Evolutionary conservation across 2,797 vertebrate species (phyloP), one percentile per base, ranked within the genome.

Genomic region (Buphagus erythrorhynchus): DNA sequence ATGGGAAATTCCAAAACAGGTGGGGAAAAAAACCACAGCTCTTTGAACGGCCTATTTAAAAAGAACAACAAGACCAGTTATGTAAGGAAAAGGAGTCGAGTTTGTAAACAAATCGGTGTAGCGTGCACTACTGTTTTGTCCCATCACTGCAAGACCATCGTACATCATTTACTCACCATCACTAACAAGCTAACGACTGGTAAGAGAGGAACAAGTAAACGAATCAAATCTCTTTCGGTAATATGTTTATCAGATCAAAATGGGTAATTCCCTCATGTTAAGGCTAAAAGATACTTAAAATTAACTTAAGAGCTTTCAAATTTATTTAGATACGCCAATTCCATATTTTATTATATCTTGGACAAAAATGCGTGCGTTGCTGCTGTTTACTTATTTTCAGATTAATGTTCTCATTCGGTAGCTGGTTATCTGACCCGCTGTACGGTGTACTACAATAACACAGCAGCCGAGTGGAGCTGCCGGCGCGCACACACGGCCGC

Each of bases 1-100:
- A 76, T 4, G 29, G 42, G 48, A 49, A 84, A 79, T 65, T 54
- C 57, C 42, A 36, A 58, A 67, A 3, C 24, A 63, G 25, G 35
- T 13, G 22, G 26, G 5, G 1, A 4, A 19, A 29, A 55, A 11
- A 1, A 0, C 0, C 4, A 21, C 49, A 79, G 45, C 28, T 20
- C 24, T 16, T 2, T 4, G 3, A 13, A 62, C 1, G 77, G 91
- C 88, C 86, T 93, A 33, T 72, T 72, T 86, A 68, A 38, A 72
- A 78, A 66, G 46, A 58, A 36, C 22, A 78, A 36, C 52, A 52
- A 55, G 40, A n/a, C 7, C 20, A 65, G 19, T 86, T 78, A 66
- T 14, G 24, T 45, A 88, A 88, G 68, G 28, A 52, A 52, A 78
- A 81, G 14, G 14, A 24, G 2, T 20, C 9, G 72, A 52, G n/a